phyloP scores from a whole-genome alignment of 2,888 invertebrate species.

The Patella caerulea region DNA sequence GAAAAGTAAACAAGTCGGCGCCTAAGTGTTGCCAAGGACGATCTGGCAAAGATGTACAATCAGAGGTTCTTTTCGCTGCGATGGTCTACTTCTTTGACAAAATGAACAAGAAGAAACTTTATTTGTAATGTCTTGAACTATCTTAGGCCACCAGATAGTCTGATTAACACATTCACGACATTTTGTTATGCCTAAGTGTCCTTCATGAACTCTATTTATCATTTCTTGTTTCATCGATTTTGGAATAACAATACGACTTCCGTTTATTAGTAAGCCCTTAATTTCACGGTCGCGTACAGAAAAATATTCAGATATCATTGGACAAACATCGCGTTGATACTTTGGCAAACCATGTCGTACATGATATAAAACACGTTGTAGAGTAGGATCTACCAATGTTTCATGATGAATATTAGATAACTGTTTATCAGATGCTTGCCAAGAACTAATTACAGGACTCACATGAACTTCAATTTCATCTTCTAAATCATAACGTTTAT shows the following conservation, averaged over 20 bases:
- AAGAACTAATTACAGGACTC: not conserved
- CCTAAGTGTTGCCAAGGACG: not conserved
- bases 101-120: not conserved
- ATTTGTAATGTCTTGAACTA: not conserved
- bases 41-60: not conserved
- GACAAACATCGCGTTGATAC: too few relatives aligned
- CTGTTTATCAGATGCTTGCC: not conserved
- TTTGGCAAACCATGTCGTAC: too few relatives aligned
- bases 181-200: not conserved
- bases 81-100: not conserved
- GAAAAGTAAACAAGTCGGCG: not conserved
- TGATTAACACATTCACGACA: not conserved
- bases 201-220: not conserved
- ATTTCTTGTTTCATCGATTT: not conserved
- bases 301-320: not conserved
- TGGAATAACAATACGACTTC: not conserved
- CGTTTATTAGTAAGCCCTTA: not conserved
- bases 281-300: not conserved
- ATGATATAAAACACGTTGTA: not conserved
- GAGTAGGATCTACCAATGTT: not conserved
- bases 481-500: too few relatives aligned
- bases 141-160: not conserved
- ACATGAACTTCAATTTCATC: too few relatives aligned
- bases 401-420: not conserved
- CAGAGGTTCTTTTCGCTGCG: not conserved